Evolutionary conservation across 2,888 invertebrate species (phyloP), one percentile per base, ranked within the genome.

Genomic region (Drosophila macrothrix): DNA sequence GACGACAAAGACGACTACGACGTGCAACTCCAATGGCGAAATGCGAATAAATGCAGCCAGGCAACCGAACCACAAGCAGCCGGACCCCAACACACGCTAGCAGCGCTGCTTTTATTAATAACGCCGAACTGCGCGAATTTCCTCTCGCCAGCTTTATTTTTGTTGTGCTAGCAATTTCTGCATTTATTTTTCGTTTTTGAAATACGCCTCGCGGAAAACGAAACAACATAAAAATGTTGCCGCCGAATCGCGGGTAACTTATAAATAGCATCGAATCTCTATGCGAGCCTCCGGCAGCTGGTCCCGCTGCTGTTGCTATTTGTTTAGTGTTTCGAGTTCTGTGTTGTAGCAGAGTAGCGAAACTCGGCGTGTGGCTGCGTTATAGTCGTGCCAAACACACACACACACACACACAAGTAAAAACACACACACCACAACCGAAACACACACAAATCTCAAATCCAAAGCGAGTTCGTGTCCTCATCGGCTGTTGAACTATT

Each of bases 31-130:
- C 88, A 78, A 76, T 70, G 56, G 68, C 73, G 69, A 87, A 82
- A 79, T 87, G 74, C 82, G 82, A 83, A 74, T 84, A 85, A 90
- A 83, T 90, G 89, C 90, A 90, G 82, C 72, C 73, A 52, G 66
- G 58, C 77, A 68, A 69, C 50, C 73, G 67, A 76, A 59, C 78
- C 80, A 53, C 60, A 60, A 60, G 28, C 68, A 43, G 65, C 49
- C 73, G 58, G 60, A 80, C 66, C 64, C 75, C 71, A 61, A 66
- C 85, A 37, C 28, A 56, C 56, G 56, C 5, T 55, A 67, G 79
- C 86, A 90, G 90, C 88, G 86, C 86, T 88, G 90, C 80, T 86
- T 90, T 86, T 88, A 88, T 88, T 90, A 88, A 88, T 88, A 88
- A 82, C 80, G 77, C 78, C 80, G 50, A 68, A 53, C 69, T 61